A percentile compares a stretch with the other conserved stretches of the same genome.
phyloP scores from a whole-genome alignment of 2,113 vertebrate species.

The Bagarius yarrelli region DNA sequence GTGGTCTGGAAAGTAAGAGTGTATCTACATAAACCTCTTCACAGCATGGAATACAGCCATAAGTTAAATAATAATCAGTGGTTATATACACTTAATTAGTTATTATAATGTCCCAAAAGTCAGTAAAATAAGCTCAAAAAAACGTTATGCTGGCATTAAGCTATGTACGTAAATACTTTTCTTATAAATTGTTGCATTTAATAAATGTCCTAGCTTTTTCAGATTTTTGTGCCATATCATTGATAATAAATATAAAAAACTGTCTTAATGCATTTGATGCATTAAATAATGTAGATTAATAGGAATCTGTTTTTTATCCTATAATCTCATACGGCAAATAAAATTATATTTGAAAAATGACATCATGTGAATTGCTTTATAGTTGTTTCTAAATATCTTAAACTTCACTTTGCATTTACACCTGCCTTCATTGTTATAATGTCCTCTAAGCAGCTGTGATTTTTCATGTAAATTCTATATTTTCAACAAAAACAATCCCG shows the following conservation, averaged over 20 bases:
- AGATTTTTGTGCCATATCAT: too few species aligned
- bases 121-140: too few species aligned
- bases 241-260: too few species aligned
- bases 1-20: conserved; percentile 64
- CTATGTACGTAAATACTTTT: too few species aligned
- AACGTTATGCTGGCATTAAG: too few species aligned
- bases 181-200: too few species aligned
- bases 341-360: not conserved
- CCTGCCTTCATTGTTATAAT: not conserved
- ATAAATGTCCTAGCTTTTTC: too few species aligned
- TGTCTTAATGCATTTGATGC: too few species aligned
- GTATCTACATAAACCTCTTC: conserved; percentile 2
- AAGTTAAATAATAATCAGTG: conserved; percentile 4
- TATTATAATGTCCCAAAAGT: too few species aligned
- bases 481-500: not conserved
- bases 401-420: not conserved
- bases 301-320: too few species aligned
- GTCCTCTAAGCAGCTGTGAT: not conserved
- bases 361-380: not conserved
- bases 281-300: not conserved
- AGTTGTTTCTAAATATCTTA: not conserved
- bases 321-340: too few species aligned
- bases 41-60: not conserved
- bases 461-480: not conserved
- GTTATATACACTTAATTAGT: too few species aligned